Evolutionary conservation across 2,888 invertebrate genomes (phyloP), one percentile per base, ranked within the genome.

Genomic region (Stenoptilia bipunctidactyla): DNA sequence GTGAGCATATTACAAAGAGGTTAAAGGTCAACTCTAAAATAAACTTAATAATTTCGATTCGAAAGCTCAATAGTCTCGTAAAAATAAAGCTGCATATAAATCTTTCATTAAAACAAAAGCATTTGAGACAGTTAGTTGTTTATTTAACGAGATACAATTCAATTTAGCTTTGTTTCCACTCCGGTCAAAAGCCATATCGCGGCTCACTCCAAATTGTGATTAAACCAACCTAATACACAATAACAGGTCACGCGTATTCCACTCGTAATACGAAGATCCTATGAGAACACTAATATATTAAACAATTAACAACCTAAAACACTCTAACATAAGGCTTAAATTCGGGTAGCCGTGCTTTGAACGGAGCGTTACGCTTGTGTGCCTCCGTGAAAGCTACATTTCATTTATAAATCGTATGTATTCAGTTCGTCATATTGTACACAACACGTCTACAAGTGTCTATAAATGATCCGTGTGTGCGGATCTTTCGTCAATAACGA

Each of bases 181-280:
- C 63, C 71, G 64, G 59, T 66, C 66, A 68, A 79, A 80, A 80
- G 75, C 72, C 76, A 74, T 77, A 80, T 66, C 70, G 67, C 73
- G 64, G 65, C 74, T 71, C 76, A 79, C 79, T 80, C 80, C 70
- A 75, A 82, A 80, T 80, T 79, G 80, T 83, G 82, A 83, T 82
- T 82, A 82, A 82, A 75, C 69, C 74, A 79, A 73, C 79, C 79
- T 75, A 80, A 82, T 80, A 79, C 77, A 82, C 80, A 82, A 77
- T 77, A 80, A 82, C 82, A 77, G 79, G 79, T 79, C 82, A 77
- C 71, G 72, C 62, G 58, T 61, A 50, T 56, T 57, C 52, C 46
- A 48, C 49, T 49, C 39, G 40, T 50, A 55, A 58, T 51, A 49
- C 55, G 66, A 67, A 60, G 58, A 59, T 12, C 30, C 30, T n/a